Conservation (phyloP, 1,140 invertebrate genomes). For the Ceratina japonica region DNA sequence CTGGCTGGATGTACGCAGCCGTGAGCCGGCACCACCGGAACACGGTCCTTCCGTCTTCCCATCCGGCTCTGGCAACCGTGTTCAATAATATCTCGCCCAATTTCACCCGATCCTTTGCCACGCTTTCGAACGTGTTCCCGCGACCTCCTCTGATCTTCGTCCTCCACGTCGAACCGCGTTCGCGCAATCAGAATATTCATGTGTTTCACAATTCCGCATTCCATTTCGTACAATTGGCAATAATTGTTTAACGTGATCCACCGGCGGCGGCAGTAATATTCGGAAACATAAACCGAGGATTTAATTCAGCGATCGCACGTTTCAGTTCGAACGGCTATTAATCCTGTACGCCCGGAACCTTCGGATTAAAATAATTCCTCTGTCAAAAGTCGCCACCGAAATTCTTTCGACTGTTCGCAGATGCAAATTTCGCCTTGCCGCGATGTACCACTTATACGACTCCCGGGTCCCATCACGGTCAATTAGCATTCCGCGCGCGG, state of each 20-base stretch:
- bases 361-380: neutral
- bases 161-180: neutral
- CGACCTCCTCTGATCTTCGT: constrained; percentile 16
- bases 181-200: too few species aligned
- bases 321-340: too few species aligned
- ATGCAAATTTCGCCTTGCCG: neutral
- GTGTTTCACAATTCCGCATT: too few species aligned
- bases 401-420: neutral
- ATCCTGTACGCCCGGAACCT: too few species aligned
- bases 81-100: constrained; percentile 29
- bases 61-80: constrained; percentile 13
- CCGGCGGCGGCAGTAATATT: too few species aligned
- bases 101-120: constrained; percentile 25
- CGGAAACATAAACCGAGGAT: too few species aligned
- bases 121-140: constrained; percentile 13
- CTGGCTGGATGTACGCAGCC: neutral
- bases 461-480: neutral
- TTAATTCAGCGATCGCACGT: too few species aligned
- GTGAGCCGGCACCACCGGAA: neutral
- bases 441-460: neutral
- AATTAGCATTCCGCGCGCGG: constrained; percentile 17
- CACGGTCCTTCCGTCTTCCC: constrained; percentile 8
- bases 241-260: too few species aligned
- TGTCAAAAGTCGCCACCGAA: neutral
- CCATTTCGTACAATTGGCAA: too few species aligned